Evolutionary conservation across 1,140 invertebrate genomes (phyloP).

Genomic region (Drosophila hydei): DNA sequence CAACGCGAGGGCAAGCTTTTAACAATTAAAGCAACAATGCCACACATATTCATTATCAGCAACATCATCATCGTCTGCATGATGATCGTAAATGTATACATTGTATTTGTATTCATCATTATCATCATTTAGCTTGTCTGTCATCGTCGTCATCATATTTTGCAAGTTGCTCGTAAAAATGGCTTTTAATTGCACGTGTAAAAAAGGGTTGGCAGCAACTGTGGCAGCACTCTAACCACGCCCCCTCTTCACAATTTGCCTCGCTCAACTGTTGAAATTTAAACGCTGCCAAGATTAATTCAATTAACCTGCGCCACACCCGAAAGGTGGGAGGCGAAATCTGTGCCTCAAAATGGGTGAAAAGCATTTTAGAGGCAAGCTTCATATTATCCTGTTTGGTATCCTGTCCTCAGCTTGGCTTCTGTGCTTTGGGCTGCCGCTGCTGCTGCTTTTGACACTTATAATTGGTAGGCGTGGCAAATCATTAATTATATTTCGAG

Average conservation of each 20-base stretch:
- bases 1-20: slow-evolving; percentile 15
- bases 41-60: slow-evolving; percentile 9
- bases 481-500: slow-evolving; percentile 77
- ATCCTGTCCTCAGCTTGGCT: background rate
- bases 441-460: slow-evolving; percentile 68
- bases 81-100: background rate
- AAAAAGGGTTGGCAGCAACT: slow-evolving; percentile 55
- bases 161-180: slow-evolving; percentile 76
- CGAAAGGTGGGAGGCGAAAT: slow-evolving; percentile 38
- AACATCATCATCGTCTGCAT: slow-evolving; percentile 27
- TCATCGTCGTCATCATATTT: slow-evolving; percentile 70
- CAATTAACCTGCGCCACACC: slow-evolving; percentile 59
- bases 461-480: slow-evolving; percentile 73
- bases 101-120: slow-evolving; percentile 8
- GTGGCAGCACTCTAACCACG: slow-evolving; percentile 29
- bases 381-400: background rate
- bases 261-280: slow-evolving; percentile 51
- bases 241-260: background rate
- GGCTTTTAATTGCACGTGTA: slow-evolving; percentile 70
- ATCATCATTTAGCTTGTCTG: slow-evolving; percentile 41
- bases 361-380: slow-evolving; percentile 42
- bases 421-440: background rate
- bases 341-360: slow-evolving; percentile 35
- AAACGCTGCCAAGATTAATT: slow-evolving; percentile 69
- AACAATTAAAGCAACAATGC: slow-evolving; percentile 62